phyloP scores from a whole-genome alignment of 2,888 invertebrate genomes.

The Drosophila engyochracea region DNA sequence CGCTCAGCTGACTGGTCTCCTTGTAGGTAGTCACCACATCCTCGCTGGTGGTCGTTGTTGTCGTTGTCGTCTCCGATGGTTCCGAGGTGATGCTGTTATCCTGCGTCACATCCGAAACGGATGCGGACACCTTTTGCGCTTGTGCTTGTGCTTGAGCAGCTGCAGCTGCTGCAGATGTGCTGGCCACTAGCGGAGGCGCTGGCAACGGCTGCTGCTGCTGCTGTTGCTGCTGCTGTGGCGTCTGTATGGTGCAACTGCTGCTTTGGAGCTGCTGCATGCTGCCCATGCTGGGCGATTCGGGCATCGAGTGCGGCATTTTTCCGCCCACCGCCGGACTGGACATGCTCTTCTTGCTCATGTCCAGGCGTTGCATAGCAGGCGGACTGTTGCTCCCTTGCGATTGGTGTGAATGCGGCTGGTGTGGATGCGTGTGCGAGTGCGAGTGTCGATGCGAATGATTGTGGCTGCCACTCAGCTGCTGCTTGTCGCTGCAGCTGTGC shows the following conservation, averaged over 20 bases:
- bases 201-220: conserved; percentile 54
- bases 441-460: conserved; percentile 61
- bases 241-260: conserved; percentile 75
- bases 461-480: conserved; percentile 58
- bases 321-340: conserved; percentile 84
- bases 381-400: conserved; percentile 74
- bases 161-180: conserved; percentile 40
- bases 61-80: conserved; percentile 84
- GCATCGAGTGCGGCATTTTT: conserved; percentile 74
- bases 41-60: conserved; percentile 85
- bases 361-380: conserved; percentile 78
- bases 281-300: conserved; percentile 85
- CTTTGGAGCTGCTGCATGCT: conserved; percentile 77
- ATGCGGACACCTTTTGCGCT: conserved; percentile 52
- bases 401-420: conserved; percentile 59
- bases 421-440: conserved; percentile 60
- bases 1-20: conserved; percentile 78
- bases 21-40: conserved; percentile 85
- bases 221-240: conserved; percentile 70
- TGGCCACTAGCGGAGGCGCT: conserved; percentile 50
- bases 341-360: conserved; percentile 84
- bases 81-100: conserved; percentile 85
- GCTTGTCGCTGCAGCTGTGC: conserved; percentile 82
- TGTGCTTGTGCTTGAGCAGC: conserved; percentile 39
- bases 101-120: conserved; percentile 82